Evolutionary conservation across 2,888 invertebrate species (phyloP), one percentile per base, ranked within the genome.

Genomic region (Tiphia femorata): DNA sequence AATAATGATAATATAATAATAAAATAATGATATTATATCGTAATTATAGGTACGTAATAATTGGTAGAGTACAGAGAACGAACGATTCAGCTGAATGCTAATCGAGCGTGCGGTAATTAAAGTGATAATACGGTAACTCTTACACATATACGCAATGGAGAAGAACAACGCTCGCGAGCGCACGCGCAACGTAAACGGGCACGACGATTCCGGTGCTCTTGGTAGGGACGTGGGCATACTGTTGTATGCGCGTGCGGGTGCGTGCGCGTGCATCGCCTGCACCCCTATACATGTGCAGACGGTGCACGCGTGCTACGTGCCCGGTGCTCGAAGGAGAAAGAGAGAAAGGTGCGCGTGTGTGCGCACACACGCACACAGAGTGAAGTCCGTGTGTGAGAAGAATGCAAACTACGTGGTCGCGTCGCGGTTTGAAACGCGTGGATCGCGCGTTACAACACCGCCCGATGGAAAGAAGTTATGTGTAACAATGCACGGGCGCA

Each of bases 401-500:
- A 70, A 71, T 61, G 67, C 67, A 55, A 67, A 62, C 57, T 54
- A 57, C 61, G 67, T 48, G 61, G 47, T 30, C 53, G n/a, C n/a
- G 46, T 56, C 58, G 63, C 37, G 55, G 61, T 46, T 60, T 49
- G 57, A 59, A 57, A 49, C 59, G 61, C 60, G 61, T 47, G 56
- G 57, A 57, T 58, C 57, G 63, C 56, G 58, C 57, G 49, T 63
- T 63, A 52, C 61, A 46, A 58, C 61, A 53, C 50, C 54, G 50
- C 41, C 57, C 46, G 66, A 52, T 56, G 62, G 62, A 62, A 71
- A 68, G 72, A 62, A 68, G 62, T 65, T 64, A 64, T 62, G 68
- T 71, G 68, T 70, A 70, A 70, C 70, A 70, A 70, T 67, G 67
- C 62, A 54, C 64, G 30, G 59, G 41, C 19, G 51, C 61, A 42